Evolutionary conservation across 2,797 vertebrate genomes (phyloP).

Genomic region (Tachyglossus aculeatus): DNA sequence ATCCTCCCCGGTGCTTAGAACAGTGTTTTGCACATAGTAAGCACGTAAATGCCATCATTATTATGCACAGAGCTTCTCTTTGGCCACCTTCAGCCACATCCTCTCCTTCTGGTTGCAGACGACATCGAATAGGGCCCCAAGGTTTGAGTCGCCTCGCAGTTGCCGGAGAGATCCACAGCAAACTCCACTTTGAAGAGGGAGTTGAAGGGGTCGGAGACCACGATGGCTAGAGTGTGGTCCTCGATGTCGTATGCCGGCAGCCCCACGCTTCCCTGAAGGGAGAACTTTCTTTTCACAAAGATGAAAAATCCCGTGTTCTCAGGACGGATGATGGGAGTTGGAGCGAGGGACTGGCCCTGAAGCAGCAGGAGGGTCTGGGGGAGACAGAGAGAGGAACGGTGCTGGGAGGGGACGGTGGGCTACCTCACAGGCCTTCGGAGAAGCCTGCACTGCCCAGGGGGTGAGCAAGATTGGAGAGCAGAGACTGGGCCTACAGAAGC

Average conservation of each 20-base stretch:
- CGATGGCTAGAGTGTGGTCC: constrained; percentile 23
- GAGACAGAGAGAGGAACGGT: too few species aligned
- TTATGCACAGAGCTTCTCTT: background rate
- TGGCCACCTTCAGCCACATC: background rate
- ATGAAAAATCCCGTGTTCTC: constrained; percentile 71
- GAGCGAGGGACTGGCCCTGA: constrained; percentile 69
- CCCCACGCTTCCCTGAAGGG: constrained; percentile 67
- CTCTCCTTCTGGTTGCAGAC: background rate
- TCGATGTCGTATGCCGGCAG: constrained; percentile 76
- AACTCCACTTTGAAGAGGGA: constrained; percentile 77
- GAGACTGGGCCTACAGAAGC: background rate
- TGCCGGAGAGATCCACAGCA: constrained; percentile 67
- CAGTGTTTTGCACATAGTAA: too few species aligned
- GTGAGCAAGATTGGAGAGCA: too few species aligned
- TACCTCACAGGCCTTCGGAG: background rate
- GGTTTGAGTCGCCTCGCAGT: background rate
- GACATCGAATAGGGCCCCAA: background rate
- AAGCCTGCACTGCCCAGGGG: too few species aligned
- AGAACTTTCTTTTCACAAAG: constrained; percentile 64
- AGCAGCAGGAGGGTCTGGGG: constrained; percentile 14
- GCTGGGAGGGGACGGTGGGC: too few species aligned
- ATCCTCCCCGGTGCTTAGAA: too few species aligned
- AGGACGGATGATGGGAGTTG: constrained; percentile 71
- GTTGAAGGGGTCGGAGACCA: constrained; percentile 64
- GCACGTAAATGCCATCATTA: too few species aligned